phyloP scores from a whole-genome alignment of 2,113 vertebrate species.

The Leucosticte australis region DNA sequence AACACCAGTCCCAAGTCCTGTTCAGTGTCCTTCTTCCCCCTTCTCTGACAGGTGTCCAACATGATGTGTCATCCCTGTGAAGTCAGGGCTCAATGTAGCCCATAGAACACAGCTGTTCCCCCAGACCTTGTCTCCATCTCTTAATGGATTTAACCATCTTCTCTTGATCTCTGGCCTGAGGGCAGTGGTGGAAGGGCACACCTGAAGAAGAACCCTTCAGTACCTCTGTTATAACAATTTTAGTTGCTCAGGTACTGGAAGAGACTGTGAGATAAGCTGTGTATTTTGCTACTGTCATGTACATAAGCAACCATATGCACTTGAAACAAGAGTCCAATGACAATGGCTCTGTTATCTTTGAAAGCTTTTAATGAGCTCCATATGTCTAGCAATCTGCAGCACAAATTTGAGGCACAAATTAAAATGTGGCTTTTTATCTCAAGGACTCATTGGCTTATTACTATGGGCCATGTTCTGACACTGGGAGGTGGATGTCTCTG shows the following conservation, averaged over 20 bases:
- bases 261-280: neutral
- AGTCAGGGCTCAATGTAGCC: neutral
- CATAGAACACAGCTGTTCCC: neutral
- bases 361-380: conserved; percentile 62
- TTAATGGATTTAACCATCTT: neutral
- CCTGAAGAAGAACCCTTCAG: neutral
- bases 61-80: neutral
- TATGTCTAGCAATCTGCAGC: conserved; percentile 62
- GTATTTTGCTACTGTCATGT: conserved; percentile 25
- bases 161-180: neutral
- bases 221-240: neutral
- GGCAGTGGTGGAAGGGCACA: neutral
- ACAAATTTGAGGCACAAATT: conserved; percentile 2
- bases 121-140: neutral
- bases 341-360: conserved; percentile 62
- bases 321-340: conserved; percentile 61
- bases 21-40: neutral
- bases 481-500: conserved; percentile 19
- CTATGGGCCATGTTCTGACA: conserved; percentile 6
- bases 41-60: neutral
- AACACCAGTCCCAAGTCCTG: neutral
- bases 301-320: conserved; percentile 43
- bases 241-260: neutral
- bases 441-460: conserved; percentile 38
- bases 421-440: conserved; percentile 40